Conservation (phyloP, 2,888 invertebrate genomes). For the Glyphotaelius pellucidus region DNA sequence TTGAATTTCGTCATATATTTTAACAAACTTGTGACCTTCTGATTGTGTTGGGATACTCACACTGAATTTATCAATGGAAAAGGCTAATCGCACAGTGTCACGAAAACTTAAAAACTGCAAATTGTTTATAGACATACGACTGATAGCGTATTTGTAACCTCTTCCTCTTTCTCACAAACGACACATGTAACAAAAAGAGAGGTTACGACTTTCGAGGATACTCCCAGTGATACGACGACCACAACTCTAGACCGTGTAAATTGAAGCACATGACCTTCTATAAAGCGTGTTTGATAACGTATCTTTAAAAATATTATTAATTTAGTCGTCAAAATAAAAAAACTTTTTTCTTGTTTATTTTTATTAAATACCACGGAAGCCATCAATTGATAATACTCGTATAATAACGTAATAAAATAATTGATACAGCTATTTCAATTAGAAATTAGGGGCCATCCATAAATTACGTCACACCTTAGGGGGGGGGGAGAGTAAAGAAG, state of each 20-base stretch:
- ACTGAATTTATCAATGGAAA: not conserved
- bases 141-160: too few relatives aligned
- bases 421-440: too few relatives aligned
- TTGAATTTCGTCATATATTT: not conserved
- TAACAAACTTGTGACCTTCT: not conserved
- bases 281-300: not conserved
- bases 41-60: not conserved
- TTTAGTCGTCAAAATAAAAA: not conserved
- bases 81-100: not conserved
- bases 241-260: not conserved
- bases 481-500: too few relatives aligned
- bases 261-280: not conserved
- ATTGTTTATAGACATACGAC: not conserved
- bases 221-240: not conserved
- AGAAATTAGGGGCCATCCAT: too few relatives aligned
- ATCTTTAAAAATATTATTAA: not conserved
- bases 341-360: not conserved
- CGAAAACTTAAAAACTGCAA: not conserved
- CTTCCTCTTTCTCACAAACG: not conserved
- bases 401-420: too few relatives aligned
- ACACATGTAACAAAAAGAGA: not conserved
- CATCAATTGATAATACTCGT: not conserved
- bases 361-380: not conserved
- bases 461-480: too few relatives aligned
- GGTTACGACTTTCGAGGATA: not conserved